Conservation (phyloP, 2,888 invertebrate genomes). For the Apodemia zela region DNA sequence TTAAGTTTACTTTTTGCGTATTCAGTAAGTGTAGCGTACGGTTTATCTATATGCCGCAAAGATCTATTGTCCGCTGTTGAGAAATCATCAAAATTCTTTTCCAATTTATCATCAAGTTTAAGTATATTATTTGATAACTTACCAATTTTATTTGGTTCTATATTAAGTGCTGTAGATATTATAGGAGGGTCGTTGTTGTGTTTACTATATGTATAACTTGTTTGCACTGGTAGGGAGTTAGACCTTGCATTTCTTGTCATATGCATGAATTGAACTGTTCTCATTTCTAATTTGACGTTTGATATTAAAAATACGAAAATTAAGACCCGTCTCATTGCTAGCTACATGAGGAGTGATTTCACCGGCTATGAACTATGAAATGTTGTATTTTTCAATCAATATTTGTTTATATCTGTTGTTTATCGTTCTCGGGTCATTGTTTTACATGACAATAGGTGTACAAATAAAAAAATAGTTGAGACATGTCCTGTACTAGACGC, state of each 20-base stretch:
- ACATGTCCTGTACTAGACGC: slow-evolving; percentile 48
- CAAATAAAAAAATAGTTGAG: slow-evolving; percentile 46
- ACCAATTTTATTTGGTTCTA: slow-evolving; percentile 4
- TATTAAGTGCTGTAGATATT: slow-evolving; percentile 6
- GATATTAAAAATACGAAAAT: slow-evolving; percentile 46
- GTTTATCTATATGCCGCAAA: neutral
- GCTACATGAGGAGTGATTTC: slow-evolving; percentile 44
- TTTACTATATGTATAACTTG: slow-evolving; percentile 45
- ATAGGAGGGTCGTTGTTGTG: slow-evolving; percentile 37
- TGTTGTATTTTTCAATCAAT: slow-evolving; percentile 55
- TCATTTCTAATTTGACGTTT: slow-evolving; percentile 41
- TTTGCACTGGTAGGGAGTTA: slow-evolving; percentile 38
- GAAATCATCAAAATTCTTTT: neutral
- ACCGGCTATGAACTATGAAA: slow-evolving; percentile 32
- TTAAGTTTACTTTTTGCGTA: slow-evolving; percentile 9
- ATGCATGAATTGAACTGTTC: slow-evolving; percentile 42
- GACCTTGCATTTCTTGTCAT: slow-evolving; percentile 44
- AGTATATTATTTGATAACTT: slow-evolving; percentile 14
- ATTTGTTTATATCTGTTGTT: slow-evolving; percentile 62
- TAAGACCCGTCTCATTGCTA: slow-evolving; percentile 44
- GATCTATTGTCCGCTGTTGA: neutral
- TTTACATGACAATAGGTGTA: slow-evolving; percentile 49
- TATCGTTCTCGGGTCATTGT: slow-evolving; percentile 55
- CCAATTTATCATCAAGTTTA: neutral
- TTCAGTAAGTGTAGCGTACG: neutral